Evolutionary conservation across 2,797 vertebrate genomes (phyloP).

Genomic region (Oryzias sinensis): DNA sequence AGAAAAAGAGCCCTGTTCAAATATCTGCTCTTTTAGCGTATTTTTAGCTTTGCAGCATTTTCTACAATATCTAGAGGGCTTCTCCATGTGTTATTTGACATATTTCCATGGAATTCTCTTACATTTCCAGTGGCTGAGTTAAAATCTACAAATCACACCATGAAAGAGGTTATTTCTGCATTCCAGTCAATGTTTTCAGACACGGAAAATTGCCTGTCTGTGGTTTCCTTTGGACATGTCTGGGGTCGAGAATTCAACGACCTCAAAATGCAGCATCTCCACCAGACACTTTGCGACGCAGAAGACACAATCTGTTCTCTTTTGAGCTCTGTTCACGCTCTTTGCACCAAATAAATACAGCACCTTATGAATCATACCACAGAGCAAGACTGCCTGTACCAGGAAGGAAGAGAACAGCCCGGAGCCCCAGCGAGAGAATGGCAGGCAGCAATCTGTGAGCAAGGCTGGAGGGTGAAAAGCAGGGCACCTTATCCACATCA

Average conservation of each 20-base stretch:
- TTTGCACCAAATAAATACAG: conserved; percentile 75
- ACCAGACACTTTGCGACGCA: conserved; percentile 54
- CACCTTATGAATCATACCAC: conserved; percentile 73
- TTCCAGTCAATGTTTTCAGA: conserved; percentile 18
- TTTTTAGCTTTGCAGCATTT: conserved; percentile 17
- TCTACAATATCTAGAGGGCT: conserved; percentile 6
- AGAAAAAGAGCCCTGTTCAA: conserved; percentile 27
- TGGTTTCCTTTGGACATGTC: conserved; percentile 29
- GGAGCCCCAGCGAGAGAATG: conserved; percentile 59
- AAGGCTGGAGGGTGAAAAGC: conserved; percentile 57
- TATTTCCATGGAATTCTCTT: conserved; percentile 7
- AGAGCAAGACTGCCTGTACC: conserved; percentile 50
- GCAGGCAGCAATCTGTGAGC: conserved; percentile 70
- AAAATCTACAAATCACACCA: conserved; percentile 16
- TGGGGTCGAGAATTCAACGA: conserved; percentile 39
- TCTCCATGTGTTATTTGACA: conserved; percentile 14
- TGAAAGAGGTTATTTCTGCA: conserved; percentile 8
- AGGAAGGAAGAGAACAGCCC: conserved; percentile 53
- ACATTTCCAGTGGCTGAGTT: not conserved
- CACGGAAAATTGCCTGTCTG: conserved; percentile 14
- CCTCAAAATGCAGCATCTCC: conserved; percentile 51
- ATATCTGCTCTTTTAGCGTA: conserved; percentile 26
- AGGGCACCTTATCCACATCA: conserved; percentile 56
- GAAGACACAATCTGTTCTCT: conserved; percentile 70
- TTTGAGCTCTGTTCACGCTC: conserved; percentile 70